Base-by-base conservation (phyloP, 2,888 invertebrate species). In the Eilema depressum region DNA sequence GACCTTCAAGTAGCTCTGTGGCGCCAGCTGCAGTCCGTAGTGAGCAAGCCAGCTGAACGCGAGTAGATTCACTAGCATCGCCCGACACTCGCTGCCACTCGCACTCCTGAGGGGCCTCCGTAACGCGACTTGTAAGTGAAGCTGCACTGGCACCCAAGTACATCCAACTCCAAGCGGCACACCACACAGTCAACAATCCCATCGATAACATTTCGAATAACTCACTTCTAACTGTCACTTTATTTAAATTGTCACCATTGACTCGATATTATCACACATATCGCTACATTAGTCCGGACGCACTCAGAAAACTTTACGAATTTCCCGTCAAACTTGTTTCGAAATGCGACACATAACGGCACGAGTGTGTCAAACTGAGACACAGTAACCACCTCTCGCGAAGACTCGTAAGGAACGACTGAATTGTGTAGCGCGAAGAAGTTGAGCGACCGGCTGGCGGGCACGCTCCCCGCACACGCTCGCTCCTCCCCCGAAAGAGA, bases 21-120 rank as follows among this genome's bases (percentile, higher is more conserved):
- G 96, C 96, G 79, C 96, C 96, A 85, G 97, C 97, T 82, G 97
- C 95, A 71, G 96, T 96, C 82, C 96, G 95, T 81, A 97, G 94
- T 81, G 96, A 96, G 91, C 97, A 97, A 63, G 96, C 96, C 82
- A 97, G 95, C 86, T 96, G 95, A 79, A 96, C 95, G 91, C 96
- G 87, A 90, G 96, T 90, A 89, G 95, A 88, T 90, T 96, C 96
- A 88, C 96, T 96, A 78, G 92, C 92, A 84, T 92, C 95, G 72
- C 93, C 93, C 70, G 95, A 95, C 86, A 95, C 95, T 73, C 95
- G 95, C 89, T 96, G 96, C 97, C 97, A 97, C 90, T 97, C 96
- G 93, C 97, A 97, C 90, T 97, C 97, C 90, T 96, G 96, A 78
- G 97, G 97, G 73, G 96, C 96, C 89, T 96, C 96, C 83, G 96